These are phyloP conservation scores for Eristalinus aeneus DNA, from an alignment of 2,888 invertebrate species.

Conservation along the genomic window DNA sequence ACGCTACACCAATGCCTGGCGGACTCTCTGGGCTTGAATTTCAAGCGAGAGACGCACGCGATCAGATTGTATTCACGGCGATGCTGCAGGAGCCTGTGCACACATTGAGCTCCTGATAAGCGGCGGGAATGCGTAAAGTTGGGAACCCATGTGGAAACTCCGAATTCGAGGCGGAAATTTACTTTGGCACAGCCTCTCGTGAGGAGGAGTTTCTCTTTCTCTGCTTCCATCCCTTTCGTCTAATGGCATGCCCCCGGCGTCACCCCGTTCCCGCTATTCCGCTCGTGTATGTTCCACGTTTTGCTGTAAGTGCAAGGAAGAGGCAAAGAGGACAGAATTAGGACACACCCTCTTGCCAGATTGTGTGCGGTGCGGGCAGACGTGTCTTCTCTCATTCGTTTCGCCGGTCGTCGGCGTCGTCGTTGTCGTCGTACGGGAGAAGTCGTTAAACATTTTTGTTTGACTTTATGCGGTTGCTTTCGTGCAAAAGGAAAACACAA, in stretches of 20 bases:
- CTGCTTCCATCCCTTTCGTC: neutral
- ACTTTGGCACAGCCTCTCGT: slow-evolving; percentile 43
- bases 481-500: neutral
- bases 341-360: slow-evolving; percentile 64
- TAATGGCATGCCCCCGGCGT: slow-evolving; percentile 37
- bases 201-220: slow-evolving; percentile 51
- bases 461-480: slow-evolving; percentile 20
- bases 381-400: neutral
- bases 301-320: slow-evolving; percentile 11
- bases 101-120: slow-evolving; percentile 23
- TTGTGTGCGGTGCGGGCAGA: slow-evolving; percentile 41
- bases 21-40: neutral
- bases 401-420: slow-evolving; percentile 1
- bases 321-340: slow-evolving; percentile 26
- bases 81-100: slow-evolving; percentile 10
- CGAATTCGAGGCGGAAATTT: slow-evolving; percentile 46
- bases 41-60: slow-evolving; percentile 14
- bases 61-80: slow-evolving; percentile 5
- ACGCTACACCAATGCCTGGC: slow-evolving; percentile 36
- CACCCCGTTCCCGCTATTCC: neutral
- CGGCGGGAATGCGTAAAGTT: slow-evolving; percentile 25
- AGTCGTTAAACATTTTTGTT: slow-evolving; percentile 38
- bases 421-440: neutral
- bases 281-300: neutral
- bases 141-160: slow-evolving; percentile 41